phyloP scores from a whole-genome alignment of 2,888 invertebrate genomes.

The Aleiodes testaceus region DNA sequence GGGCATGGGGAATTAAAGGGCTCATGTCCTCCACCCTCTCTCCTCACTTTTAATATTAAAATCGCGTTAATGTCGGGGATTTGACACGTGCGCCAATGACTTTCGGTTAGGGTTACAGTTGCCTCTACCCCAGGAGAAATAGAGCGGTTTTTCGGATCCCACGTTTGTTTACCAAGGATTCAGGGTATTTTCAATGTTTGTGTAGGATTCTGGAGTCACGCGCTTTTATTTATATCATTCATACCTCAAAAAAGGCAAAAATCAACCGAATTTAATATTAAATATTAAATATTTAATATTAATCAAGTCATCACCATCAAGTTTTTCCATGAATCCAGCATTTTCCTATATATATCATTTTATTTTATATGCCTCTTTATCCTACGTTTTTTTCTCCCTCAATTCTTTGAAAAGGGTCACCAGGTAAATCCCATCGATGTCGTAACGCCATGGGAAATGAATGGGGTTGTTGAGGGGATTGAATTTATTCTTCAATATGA shows the following conservation, averaged over 20 bases:
- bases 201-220: conserved; percentile 6
- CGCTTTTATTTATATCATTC: conserved; percentile 8
- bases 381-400: neutral
- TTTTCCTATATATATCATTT: conserved; percentile 17
- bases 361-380: neutral
- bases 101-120: neutral
- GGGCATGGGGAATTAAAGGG: conserved; percentile 16
- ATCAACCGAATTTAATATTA: no score
- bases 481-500: conserved; percentile 42
- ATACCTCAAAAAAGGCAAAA: no score
- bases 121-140: neutral
- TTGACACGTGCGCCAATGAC: conserved; percentile 37
- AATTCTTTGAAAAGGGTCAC: conserved; percentile 67
- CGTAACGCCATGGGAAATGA: conserved; percentile 1
- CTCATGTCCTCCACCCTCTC: neutral
- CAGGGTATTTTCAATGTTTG: conserved; percentile 17
- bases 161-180: conserved; percentile 19
- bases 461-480: neutral
- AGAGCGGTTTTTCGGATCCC: conserved; percentile 16
- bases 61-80: conserved; percentile 33
- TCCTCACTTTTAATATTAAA: conserved; percentile 40
- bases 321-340: conserved; percentile 51
- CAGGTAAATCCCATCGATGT: conserved; percentile 44
- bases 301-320: conserved; percentile 63
- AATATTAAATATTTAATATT: no score